These are phyloP conservation scores for Chloroclystis v-ata DNA, from an alignment of 2,888 invertebrate species.

Conservation along the genomic window DNA sequence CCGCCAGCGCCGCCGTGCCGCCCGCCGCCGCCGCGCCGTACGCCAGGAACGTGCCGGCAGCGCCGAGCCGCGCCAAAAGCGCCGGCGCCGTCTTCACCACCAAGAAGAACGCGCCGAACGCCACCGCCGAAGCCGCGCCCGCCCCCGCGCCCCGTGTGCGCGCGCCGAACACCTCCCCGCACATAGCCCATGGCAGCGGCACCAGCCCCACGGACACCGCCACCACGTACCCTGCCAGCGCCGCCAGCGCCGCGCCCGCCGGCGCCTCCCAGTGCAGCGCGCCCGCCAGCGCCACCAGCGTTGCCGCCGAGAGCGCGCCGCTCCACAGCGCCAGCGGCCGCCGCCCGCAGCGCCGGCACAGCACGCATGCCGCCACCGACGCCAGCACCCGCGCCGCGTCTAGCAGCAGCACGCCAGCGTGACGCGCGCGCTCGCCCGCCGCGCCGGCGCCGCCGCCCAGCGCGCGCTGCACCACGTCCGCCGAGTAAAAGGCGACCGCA, in stretches of 20 bases:
- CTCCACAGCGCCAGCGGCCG: conserved; percentile 82
- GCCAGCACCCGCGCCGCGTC: conserved; percentile 80
- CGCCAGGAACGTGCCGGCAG: conserved; percentile 79
- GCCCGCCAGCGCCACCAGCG: conserved; percentile 78
- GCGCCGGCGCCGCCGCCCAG: conserved; percentile 76
- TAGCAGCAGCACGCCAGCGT: conserved; percentile 81
- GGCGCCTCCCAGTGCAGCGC: conserved; percentile 57
- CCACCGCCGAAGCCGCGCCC: conserved; percentile 81
- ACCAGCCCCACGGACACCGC: conserved; percentile 80
- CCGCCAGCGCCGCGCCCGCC: conserved; percentile 72
- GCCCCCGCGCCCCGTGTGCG: conserved; percentile 81
- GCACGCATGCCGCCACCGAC: conserved; percentile 80
- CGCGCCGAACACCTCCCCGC: conserved; percentile 84
- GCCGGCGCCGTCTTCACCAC: conserved; percentile 83
- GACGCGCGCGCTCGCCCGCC: conserved; percentile 71
- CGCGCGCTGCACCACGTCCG: conserved; percentile 79
- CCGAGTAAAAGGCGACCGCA: conserved; percentile 84
- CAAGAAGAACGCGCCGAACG: conserved; percentile 80
- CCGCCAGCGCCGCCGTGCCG: conserved; percentile 78
- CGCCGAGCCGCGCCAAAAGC: conserved; percentile 77
- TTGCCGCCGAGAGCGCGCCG: conserved; percentile 78
- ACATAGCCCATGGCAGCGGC: conserved; percentile 86
- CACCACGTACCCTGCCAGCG: conserved; percentile 77
- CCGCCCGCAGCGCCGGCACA: conserved; percentile 80
- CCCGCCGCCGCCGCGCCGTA: conserved; percentile 79